Evolutionary conservation across 2,797 vertebrate species (phyloP).

Genomic region (Alca torda): DNA sequence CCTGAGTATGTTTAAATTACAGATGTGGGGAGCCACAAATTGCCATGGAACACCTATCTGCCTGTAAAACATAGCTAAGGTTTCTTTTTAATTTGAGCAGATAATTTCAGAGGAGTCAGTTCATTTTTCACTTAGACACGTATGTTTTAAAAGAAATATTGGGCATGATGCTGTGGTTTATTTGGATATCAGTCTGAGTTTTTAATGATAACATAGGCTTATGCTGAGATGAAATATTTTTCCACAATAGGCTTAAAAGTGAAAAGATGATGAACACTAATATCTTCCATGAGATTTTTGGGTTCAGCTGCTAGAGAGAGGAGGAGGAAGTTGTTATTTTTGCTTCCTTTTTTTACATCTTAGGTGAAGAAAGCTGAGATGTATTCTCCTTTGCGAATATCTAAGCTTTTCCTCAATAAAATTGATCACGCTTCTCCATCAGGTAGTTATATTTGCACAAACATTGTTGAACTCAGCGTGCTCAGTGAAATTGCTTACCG

Average conservation of each 20-base stretch:
- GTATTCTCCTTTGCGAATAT: background rate
- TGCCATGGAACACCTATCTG: background rate
- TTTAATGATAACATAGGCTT: background rate
- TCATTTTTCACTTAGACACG: background rate
- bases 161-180: background rate
- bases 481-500: conserved; percentile 43
- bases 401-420: conserved; percentile 37
- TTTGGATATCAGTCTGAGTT: background rate
- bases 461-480: background rate
- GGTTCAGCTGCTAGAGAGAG: background rate
- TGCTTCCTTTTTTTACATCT: background rate
- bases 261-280: background rate
- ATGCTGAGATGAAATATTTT: background rate
- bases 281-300: background rate
- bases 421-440: conserved; percentile 52
- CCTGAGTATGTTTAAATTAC: background rate
- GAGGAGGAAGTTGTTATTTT: background rate
- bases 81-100: background rate
- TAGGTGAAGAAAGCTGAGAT: background rate
- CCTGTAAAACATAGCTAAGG: background rate
- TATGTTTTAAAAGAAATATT: background rate
- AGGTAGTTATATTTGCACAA: conserved; percentile 24
- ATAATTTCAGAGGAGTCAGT: background rate
- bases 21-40: background rate
- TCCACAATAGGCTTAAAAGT: background rate